phyloP scores from a whole-genome alignment of 2,113 vertebrate species.

The Coreoperca whiteheadi region DNA sequence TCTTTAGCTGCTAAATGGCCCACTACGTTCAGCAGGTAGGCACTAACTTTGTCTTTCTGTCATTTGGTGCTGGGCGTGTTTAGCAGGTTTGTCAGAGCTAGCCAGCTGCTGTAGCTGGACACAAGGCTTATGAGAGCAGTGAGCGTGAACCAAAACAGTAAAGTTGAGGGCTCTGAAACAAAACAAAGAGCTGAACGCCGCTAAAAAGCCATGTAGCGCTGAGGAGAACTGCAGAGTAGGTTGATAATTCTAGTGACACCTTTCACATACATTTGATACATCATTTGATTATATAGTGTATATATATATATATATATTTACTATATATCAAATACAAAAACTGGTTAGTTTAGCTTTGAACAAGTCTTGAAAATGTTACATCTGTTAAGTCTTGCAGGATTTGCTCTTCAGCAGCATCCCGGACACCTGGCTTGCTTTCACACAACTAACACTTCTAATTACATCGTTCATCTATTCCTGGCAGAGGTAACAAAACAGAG shows the following conservation, averaged over 20 bases:
- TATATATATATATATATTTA: no score
- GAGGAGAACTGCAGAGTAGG: not conserved
- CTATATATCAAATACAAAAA: no score
- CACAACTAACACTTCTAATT: constrained; percentile 60
- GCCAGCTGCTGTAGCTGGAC: not conserved
- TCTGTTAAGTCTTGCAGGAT: constrained; percentile 29
- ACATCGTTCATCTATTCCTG: constrained; percentile 51
- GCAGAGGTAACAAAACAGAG: constrained; percentile 29
- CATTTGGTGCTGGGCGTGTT: not conserved
- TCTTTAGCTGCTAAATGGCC: not conserved
- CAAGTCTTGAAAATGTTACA: constrained; percentile 14
- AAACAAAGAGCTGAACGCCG: not conserved
- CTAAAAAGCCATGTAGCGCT: not conserved
- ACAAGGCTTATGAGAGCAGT: not conserved
- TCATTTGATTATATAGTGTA: no score
- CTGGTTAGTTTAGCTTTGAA: no score
- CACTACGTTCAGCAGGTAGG: not conserved
- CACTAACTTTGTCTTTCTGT: not conserved
- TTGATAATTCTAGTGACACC: not conserved
- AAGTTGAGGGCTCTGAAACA: not conserved
- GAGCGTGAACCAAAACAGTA: not conserved
- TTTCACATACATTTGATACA: constrained; percentile 2
- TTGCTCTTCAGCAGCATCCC: constrained; percentile 25
- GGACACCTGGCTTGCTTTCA: constrained; percentile 48
- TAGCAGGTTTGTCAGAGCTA: not conserved